These are phyloP conservation scores for Collichthys lucidus DNA, from an alignment of 2,113 vertebrate genomes.

Conservation along the genomic window DNA sequence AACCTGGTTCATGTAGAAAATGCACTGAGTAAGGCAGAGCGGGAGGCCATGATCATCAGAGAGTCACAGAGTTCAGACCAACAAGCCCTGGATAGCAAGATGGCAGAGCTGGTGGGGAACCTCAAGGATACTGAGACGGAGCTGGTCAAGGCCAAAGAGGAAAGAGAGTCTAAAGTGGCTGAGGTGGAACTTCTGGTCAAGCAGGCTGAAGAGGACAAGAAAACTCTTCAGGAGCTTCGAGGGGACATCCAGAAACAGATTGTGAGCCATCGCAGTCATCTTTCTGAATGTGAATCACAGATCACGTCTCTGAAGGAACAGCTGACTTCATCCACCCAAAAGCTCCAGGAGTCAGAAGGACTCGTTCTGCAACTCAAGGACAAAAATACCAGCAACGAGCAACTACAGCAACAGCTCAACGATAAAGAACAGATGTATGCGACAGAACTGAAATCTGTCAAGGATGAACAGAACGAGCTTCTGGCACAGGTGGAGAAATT, in stretches of 20 bases:
- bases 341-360: conserved; percentile 78
- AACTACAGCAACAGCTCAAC: conserved; percentile 73
- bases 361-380: conserved; percentile 82
- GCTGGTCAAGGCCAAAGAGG: conserved; percentile 73
- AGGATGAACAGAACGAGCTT: conserved; percentile 86
- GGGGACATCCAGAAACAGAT: conserved; percentile 83
- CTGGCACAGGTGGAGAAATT: conserved; percentile 82
- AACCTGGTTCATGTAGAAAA: conserved; percentile 82
- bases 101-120: conserved; percentile 83
- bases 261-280: conserved; percentile 73
- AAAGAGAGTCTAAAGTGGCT: conserved; percentile 79
- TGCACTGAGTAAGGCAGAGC: conserved; percentile 84
- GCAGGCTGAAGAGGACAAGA: conserved; percentile 81
- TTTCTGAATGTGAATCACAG: conserved; percentile 83
- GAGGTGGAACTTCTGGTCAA: conserved; percentile 83
- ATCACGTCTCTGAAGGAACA: conserved; percentile 86
- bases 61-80: conserved; percentile 87
- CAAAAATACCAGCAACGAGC: conserved; percentile 69
- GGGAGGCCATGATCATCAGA: conserved; percentile 80
- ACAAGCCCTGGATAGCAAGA: conserved; percentile 79
- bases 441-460: conserved; percentile 85
- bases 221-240: conserved; percentile 83
- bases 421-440: conserved; percentile 82
- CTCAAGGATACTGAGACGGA: conserved; percentile 79
- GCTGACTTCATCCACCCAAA: conserved; percentile 73